Percentiles rank a stretch among this genome's conserved stretches.
These are phyloP conservation scores for Elysia chlorotica DNA, from an alignment of 1,140 invertebrate species.

Conservation along the genomic window DNA sequence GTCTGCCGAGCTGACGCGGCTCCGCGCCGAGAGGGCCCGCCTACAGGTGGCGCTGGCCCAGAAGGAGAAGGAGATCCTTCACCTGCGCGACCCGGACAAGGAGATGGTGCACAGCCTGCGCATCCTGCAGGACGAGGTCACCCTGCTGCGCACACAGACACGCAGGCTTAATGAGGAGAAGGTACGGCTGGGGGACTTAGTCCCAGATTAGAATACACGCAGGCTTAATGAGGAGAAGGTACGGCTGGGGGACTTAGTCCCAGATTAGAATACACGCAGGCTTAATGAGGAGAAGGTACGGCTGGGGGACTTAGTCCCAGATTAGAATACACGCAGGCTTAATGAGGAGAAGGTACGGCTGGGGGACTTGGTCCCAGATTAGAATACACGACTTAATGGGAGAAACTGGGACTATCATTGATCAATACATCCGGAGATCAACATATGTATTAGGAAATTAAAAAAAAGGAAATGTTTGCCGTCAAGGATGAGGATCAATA, in stretches of 20 bases:
- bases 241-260: background rate
- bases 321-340: background rate
- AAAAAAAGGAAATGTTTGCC: no score
- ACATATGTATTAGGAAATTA: no score
- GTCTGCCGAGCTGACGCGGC: background rate
- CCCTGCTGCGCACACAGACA: constrained; percentile 16
- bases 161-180: constrained; percentile 14
- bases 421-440: no score
- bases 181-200: constrained; percentile 1
- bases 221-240: background rate
- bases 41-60: constrained; percentile 13
- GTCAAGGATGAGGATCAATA: no score
- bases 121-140: constrained; percentile 15
- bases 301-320: background rate
- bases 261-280: background rate
- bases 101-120: constrained; percentile 9
- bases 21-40: constrained; percentile 12
- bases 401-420: no score
- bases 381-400: background rate
- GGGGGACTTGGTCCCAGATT: background rate
- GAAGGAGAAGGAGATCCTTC: constrained; percentile 17
- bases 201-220: background rate
- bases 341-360: background rate
- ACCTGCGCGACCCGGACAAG: constrained; percentile 20
- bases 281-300: constrained; percentile 18